phyloP scores from a whole-genome alignment of 1,140 invertebrate genomes.

The Pomacea maculata region DNA sequence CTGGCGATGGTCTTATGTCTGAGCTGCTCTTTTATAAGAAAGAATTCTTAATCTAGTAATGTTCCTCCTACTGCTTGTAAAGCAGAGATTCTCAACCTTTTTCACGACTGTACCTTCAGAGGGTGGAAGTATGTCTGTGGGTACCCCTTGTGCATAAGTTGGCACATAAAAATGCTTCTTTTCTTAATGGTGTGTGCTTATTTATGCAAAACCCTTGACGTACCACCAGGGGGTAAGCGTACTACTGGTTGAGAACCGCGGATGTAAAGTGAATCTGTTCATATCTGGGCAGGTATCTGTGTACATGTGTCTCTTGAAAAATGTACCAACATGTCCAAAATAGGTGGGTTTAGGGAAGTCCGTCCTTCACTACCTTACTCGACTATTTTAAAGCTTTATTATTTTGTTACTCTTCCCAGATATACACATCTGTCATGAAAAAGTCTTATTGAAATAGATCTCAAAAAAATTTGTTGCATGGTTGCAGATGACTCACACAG shows the following conservation, averaged over 20 bases:
- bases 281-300: background rate
- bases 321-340: background rate
- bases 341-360: background rate
- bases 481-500: conserved; percentile 22
- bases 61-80: background rate
- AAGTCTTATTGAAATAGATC: too few relatives aligned
- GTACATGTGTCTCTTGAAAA: background rate
- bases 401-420: conserved; percentile 39
- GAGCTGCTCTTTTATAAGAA: background rate
- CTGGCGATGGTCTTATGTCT: too few relatives aligned
- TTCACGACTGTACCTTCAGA: too few relatives aligned
- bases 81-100: too few relatives aligned
- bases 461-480: background rate
- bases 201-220: too few relatives aligned
- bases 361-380: background rate
- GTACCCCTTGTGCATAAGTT: too few relatives aligned
- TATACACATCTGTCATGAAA: conserved; percentile 37
- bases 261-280: background rate
- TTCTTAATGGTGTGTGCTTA: too few relatives aligned
- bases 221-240: too few relatives aligned
- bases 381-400: background rate
- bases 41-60: background rate
- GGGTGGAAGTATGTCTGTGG: too few relatives aligned
- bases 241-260: too few relatives aligned
- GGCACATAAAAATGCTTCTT: too few relatives aligned